Percentiles rank a stretch among this genome's conserved stretches.
phyloP scores from a whole-genome alignment of 2,113 vertebrate species.

The Aplodontia rufa region DNA sequence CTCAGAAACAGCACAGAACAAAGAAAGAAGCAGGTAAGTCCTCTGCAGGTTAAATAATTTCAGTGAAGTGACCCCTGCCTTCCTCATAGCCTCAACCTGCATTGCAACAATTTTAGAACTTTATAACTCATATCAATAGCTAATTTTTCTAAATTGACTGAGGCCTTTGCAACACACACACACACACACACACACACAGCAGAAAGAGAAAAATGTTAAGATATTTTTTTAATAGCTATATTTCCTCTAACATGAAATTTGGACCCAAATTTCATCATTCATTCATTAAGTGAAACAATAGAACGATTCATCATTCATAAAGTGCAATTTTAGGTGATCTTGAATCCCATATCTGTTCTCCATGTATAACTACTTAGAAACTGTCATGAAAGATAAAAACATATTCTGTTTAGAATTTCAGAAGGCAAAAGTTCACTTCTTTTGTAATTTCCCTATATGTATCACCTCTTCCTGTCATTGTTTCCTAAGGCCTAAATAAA shows the following conservation, averaged over 20 bases:
- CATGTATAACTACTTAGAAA: background rate
- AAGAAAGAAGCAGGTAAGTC: conserved; percentile 5
- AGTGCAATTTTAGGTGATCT: background rate
- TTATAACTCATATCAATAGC: conserved; percentile 53
- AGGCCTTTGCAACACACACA: background rate
- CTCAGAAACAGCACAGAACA: conserved; percentile 1
- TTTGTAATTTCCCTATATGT: background rate
- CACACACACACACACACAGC: background rate
- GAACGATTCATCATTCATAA: background rate
- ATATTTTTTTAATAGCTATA: background rate
- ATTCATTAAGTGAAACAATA: background rate
- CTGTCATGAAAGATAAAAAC: background rate
- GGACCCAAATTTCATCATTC: background rate
- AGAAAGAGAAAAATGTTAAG: background rate
- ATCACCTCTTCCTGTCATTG: background rate
- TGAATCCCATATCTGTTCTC: background rate
- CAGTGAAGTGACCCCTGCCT: conserved; percentile 16
- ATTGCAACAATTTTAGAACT: conserved; percentile 41
- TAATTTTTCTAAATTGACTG: conserved; percentile 50
- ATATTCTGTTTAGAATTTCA: background rate
- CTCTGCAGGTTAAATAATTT: conserved; percentile 42
- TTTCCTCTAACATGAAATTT: background rate
- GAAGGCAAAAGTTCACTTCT: background rate
- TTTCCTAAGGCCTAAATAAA: conserved; percentile 3
- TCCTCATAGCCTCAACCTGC: background rate